Conservation (phyloP, 2,888 invertebrate species). For the Junonia oenone region DNA sequence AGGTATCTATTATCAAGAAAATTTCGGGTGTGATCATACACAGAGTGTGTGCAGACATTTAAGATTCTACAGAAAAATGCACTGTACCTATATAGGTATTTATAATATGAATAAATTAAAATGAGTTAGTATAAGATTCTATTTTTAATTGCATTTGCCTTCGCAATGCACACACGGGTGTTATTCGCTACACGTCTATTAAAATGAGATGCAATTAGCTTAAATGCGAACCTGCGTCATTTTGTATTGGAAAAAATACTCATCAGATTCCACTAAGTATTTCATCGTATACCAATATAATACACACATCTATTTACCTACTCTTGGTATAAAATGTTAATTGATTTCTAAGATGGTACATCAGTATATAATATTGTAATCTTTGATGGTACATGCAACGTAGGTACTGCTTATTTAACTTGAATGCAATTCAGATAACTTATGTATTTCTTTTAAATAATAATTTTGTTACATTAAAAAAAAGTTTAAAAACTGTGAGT, state of each 20-base stretch:
- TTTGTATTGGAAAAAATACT: neutral
- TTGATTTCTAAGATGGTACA: neutral
- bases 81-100: neutral
- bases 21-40: too few species aligned
- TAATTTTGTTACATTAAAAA: too few species aligned
- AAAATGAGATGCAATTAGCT: neutral
- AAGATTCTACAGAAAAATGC: too few species aligned
- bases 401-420: too few species aligned
- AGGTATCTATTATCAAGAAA: too few species aligned
- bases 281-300: neutral
- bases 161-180: neutral
- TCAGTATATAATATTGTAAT: too few species aligned
- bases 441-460: too few species aligned
- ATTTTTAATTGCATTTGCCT: neutral
- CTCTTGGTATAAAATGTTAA: neutral
- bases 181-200: constrained; percentile 1
- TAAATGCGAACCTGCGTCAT: neutral
- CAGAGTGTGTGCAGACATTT: too few species aligned
- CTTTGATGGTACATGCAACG: too few species aligned
- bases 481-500: too few species aligned
- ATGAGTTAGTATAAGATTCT: neutral
- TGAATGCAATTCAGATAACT: too few species aligned
- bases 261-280: neutral
- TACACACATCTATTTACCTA: neutral
- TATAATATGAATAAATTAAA: neutral